Evolutionary conservation across 1,140 invertebrate genomes (phyloP), one percentile per base, ranked within the genome.

Genomic region (Ceratina calcarata): DNA sequence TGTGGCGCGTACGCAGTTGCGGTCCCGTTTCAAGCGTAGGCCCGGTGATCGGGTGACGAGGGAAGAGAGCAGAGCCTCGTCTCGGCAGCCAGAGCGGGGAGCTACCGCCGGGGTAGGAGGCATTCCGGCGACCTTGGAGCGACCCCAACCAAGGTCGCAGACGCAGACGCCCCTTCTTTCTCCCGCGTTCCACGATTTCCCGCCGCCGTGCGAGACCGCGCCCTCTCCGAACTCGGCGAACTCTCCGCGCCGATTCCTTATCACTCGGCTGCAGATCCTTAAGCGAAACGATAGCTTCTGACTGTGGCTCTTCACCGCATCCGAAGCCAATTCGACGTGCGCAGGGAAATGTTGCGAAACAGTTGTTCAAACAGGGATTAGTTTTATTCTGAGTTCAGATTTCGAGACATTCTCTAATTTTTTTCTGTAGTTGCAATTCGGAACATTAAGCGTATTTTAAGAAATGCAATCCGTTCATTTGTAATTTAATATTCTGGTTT

Each of bases 81-180:
- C 70, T 53, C 71, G 62, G 27, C 45, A 18, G 15, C 22, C 67
- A 65, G 51, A 80, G 45, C 58, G 74, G 81, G 61, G 82, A 67
- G 78, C 37, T n/a, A 45, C 0, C 13, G 24, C 49, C 57, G 80
- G 37, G 80, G 81, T 68, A 80, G 82, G 83, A 78, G 81, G 75
- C 75, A 57, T 72, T 58, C 60, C 53, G 76, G 76, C 90, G 91
- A 92, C 91, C 91, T 92, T 92, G 90, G 80, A 83, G 82, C 87
- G 90, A 89, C 88, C 89, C 88, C 87, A 85, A 80, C 66, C 90
- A 91, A 91, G 90, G 91, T 91, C 91, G 91, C 85, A 91, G 91
- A 92, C 90, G 85, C 81, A 90, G 87, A 90, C 89, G 83, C 83
- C 89, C 86, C 87, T 69, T 71, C 72, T 76, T 64, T 32, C 65